Base-by-base conservation (phyloP, 2,888 invertebrate genomes). In the Hoplodrina ambigua region DNA sequence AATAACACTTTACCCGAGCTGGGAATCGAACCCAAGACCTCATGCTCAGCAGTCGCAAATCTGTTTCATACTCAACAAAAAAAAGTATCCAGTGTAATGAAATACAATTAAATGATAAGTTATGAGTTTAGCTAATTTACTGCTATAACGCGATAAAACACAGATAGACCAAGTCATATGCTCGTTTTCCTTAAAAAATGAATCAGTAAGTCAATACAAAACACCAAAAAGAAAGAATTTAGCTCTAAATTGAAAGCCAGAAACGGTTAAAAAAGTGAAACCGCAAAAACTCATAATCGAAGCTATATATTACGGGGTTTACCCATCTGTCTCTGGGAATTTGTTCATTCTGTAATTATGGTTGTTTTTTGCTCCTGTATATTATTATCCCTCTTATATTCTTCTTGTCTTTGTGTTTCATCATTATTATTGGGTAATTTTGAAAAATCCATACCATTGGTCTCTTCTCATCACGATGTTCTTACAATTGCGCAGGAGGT, bases 251-350 rank as follows among this genome's bases (percentile, higher is more conserved):
- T 57, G 44, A 69, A 67, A 50, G 62, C 41, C 67, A 62, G 67
- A 65, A 72, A 54, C 60, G 64, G 30, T 33, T 49, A 67, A 55
- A 64, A 53, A 64, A 62, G 37, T 49, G 46, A 61, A 80, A 70
- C 80, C 70, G 70, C 80, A 82, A 79, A 68, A 74, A 74, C 54
- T 69, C 44, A 72, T 80, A 76, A 77, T 70, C 71, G 81, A 80
- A 66, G 58, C 77, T 62, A 65, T 72, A 72, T 72, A 81, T 65
- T 65, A 81, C 6, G 74, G 82, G 78, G 74, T 78, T 78, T 56
- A 78, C 78, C 78, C 82, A 72, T 69, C 82, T 79, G 82, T 81
- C 73, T 79, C 81, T 68, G 69, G 55, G 63, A 75, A 68, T 80
- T 78, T 65, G 79, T 70, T 73, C 69, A 70, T 69, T 62, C 82